Percentiles rank a stretch among this genome's conserved stretches.
These are phyloP conservation scores for Anguilla japonica DNA, from an alignment of 2,113 vertebrate genomes.

Conservation along the genomic window DNA sequence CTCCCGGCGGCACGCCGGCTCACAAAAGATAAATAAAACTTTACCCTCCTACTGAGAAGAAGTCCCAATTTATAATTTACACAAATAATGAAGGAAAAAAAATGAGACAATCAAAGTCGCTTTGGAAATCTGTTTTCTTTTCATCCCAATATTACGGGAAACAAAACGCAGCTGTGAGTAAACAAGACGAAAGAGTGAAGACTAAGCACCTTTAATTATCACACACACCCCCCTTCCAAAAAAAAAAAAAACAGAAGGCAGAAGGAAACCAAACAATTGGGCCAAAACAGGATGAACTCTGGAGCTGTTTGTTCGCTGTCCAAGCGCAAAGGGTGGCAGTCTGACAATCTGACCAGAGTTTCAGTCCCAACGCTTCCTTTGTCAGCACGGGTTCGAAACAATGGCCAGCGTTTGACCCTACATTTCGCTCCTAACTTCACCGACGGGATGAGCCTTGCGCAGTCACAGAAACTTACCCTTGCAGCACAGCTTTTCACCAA, in stretches of 20 bases:
- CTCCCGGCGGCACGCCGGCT: background rate
- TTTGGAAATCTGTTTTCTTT: background rate
- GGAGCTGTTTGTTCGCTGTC: conserved; percentile 4
- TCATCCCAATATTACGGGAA: background rate
- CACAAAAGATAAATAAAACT: background rate
- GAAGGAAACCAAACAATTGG: background rate
- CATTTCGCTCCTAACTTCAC: background rate
- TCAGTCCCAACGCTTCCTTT: background rate
- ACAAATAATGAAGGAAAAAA: background rate
- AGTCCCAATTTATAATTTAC: background rate
- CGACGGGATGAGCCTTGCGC: too few relatives aligned
- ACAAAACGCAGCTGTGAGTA: background rate
- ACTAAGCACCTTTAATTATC: background rate
- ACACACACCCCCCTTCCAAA: background rate
- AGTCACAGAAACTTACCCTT: too few relatives aligned
- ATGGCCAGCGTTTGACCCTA: background rate
- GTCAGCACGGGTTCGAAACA: background rate
- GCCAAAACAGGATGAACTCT: conserved; percentile 11
- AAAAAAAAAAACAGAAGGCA: background rate
- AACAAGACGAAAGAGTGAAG: background rate
- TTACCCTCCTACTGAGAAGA: background rate
- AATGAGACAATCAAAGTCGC: background rate
- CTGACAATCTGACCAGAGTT: background rate
- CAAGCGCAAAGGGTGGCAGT: background rate
- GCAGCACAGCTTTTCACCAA: too few relatives aligned